phyloP scores from a whole-genome alignment of 2,797 vertebrate genomes.

The Tolypeutes matacus region DNA sequence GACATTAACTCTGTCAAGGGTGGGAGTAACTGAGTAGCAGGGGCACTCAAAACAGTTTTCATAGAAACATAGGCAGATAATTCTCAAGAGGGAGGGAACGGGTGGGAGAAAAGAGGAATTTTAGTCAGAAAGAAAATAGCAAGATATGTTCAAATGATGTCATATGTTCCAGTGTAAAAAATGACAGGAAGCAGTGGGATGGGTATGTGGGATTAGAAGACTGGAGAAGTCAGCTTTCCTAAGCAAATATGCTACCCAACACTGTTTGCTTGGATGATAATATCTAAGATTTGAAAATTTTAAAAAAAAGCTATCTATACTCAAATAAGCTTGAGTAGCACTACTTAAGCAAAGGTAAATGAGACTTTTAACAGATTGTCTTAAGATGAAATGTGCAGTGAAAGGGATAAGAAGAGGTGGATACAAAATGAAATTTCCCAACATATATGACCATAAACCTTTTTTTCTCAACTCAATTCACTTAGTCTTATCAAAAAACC shows the following conservation, averaged over 20 bases:
- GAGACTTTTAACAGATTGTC: neutral
- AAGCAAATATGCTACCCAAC: neutral
- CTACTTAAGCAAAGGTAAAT: neutral
- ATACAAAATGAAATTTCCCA: neutral
- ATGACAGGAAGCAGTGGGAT: neutral
- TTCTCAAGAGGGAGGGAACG: neutral
- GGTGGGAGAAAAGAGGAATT: neutral
- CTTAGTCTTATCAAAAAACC: neutral
- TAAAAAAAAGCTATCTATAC: neutral
- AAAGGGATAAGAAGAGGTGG: neutral
- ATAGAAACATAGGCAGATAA: neutral
- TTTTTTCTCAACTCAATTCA: neutral
- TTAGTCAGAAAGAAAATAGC: neutral
- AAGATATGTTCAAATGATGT: neutral
- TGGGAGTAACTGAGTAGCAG: neutral
- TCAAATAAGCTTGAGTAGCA: neutral
- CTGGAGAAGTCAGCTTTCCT: constrained; percentile 1
- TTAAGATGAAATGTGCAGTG: constrained; percentile 8
- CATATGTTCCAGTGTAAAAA: neutral
- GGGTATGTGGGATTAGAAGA: neutral
- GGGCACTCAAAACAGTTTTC: neutral
- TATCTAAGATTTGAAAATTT: neutral
- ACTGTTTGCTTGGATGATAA: neutral
- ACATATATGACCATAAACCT: neutral
- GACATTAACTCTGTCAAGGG: neutral